phyloP scores from a whole-genome alignment of 2,113 vertebrate genomes.

The Procavia capensis region DNA sequence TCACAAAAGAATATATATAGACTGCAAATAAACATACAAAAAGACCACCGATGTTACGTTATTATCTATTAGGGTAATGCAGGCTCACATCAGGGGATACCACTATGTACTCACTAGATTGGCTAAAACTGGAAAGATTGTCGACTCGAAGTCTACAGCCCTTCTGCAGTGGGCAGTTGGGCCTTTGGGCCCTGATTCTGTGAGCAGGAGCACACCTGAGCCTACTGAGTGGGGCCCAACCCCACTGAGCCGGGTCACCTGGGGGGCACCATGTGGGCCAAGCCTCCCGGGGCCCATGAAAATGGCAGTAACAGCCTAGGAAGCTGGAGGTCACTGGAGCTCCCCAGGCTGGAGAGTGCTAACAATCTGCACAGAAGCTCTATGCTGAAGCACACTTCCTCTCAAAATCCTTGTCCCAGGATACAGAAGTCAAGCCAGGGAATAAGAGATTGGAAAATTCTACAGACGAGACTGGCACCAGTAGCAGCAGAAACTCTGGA shows the following conservation, averaged over 20 bases:
- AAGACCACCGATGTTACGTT: background rate
- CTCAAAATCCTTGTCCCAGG: no score
- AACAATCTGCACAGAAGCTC: background rate
- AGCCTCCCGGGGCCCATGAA: no score
- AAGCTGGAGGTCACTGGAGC: no score
- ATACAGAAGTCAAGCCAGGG: background rate
- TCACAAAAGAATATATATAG: background rate
- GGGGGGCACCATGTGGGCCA: no score
- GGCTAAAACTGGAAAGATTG: background rate
- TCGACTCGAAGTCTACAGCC: background rate
- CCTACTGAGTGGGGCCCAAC: background rate
- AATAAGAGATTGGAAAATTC: background rate
- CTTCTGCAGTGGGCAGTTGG: background rate
- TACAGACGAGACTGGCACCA: background rate
- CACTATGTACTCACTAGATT: background rate
- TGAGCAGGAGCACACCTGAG: background rate
- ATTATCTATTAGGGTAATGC: background rate
- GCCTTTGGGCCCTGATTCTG: background rate
- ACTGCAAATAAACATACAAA: background rate
- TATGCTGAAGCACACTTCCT: background rate
- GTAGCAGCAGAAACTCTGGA: background rate
- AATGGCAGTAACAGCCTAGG: no score
- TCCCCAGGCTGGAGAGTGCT: background rate
- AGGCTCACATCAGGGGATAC: background rate
- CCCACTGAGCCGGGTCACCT: background rate